Conservation (phyloP, 2,888 invertebrate genomes). For the Reticulitermes lucifugus region DNA sequence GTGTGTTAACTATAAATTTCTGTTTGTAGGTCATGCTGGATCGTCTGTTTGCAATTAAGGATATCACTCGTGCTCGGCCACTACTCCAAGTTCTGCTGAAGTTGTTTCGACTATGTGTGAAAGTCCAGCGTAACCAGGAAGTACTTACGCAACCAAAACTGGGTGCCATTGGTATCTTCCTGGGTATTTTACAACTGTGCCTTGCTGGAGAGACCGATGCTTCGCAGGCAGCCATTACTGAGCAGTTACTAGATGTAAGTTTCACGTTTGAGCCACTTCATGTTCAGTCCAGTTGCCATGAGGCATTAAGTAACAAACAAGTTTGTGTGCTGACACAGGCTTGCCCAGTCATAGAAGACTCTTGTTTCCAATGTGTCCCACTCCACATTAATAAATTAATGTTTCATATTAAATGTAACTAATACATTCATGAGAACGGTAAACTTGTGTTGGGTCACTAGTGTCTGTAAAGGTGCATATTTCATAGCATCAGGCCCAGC, state of each 20-base stretch:
- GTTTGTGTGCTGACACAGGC: too few relatives aligned
- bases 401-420: too few relatives aligned
- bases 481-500: too few relatives aligned
- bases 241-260: slow-evolving; percentile 85
- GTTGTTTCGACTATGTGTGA: slow-evolving; percentile 89
- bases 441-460: too few relatives aligned
- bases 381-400: too few relatives aligned
- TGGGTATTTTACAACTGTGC: slow-evolving; percentile 86
- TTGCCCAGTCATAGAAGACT: too few relatives aligned
- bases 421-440: too few relatives aligned
- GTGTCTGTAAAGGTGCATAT: too few relatives aligned
- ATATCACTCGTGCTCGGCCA: slow-evolving; percentile 88
- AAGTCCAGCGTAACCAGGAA: slow-evolving; percentile 89
- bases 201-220: slow-evolving; percentile 75
- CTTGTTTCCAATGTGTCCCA: too few relatives aligned
- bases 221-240: slow-evolving; percentile 81
- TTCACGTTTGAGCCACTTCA: not conserved
- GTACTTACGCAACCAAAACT: slow-evolving; percentile 88
- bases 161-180: slow-evolving; percentile 83
- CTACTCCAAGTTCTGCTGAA: slow-evolving; percentile 91
- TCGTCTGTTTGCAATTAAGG: slow-evolving; percentile 86
- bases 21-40: slow-evolving; percentile 80
- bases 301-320: too few relatives aligned
- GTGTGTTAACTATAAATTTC: not conserved
- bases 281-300: too few relatives aligned